A percentile compares a stretch with the other conserved stretches of the same genome.
These are phyloP conservation scores for Mercenaria mercenaria DNA, from an alignment of 1,140 invertebrate species.

Conservation along the genomic window DNA sequence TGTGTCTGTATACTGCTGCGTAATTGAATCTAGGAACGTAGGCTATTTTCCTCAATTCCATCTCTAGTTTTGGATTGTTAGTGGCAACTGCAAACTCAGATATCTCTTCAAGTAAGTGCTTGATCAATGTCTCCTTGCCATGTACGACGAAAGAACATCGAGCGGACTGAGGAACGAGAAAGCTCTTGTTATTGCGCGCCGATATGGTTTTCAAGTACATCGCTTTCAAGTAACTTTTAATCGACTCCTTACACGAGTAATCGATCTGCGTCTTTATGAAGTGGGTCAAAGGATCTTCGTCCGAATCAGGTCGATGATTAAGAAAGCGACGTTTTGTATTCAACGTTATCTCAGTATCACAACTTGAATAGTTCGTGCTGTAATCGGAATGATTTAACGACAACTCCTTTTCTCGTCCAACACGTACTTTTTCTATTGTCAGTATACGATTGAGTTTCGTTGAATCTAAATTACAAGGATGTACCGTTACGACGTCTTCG, in stretches of 20 bases:
- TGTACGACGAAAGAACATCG: not conserved
- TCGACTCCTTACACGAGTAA: not conserved
- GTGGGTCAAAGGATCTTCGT: not conserved
- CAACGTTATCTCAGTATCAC: not conserved
- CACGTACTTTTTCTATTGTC: not conserved
- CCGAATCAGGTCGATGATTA: not conserved
- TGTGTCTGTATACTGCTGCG: not conserved
- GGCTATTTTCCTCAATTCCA: not conserved
- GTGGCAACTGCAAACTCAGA: not conserved
- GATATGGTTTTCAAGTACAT: not conserved
- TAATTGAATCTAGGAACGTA: not conserved
- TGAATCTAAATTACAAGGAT: not conserved
- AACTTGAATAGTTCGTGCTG: not conserved
- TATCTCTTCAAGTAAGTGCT: not conserved
- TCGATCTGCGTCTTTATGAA: not conserved
- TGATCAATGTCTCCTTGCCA: not conserved
- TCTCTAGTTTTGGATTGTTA: not conserved
- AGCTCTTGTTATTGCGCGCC: not conserved
- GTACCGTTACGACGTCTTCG: not conserved
- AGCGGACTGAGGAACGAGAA: not conserved
- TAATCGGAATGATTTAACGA: not conserved
- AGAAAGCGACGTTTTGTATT: not conserved
- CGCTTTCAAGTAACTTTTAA: not conserved
- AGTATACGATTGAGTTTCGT: not conserved
- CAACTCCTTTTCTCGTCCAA: not conserved